A percentile compares a stretch with the other conserved stretches of the same genome.
Conservation (phyloP, 2,888 invertebrate genomes). For the Koerneria pararmatus region DNA sequence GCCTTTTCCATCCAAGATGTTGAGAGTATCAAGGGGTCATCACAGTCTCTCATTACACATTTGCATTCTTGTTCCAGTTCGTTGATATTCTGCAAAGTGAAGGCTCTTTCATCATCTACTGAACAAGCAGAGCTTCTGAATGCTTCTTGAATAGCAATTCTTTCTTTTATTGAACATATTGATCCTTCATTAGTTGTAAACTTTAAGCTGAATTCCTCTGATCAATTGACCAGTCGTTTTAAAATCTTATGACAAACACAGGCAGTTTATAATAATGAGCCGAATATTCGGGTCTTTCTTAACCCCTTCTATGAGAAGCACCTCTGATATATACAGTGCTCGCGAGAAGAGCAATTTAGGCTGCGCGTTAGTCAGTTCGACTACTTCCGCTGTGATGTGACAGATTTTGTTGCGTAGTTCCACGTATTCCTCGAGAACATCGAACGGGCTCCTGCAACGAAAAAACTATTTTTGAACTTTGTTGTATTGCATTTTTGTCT, state of each 20-base stretch:
- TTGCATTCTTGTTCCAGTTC: slow-evolving; percentile 77
- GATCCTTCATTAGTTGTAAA: too few relatives aligned
- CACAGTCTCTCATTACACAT: slow-evolving; percentile 75
- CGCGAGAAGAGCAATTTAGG: slow-evolving; percentile 17
- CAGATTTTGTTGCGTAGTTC: slow-evolving; percentile 68
- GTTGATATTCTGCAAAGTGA: slow-evolving; percentile 67
- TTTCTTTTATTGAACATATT: too few relatives aligned
- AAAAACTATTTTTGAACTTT: not conserved
- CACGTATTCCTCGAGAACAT: slow-evolving; percentile 68
- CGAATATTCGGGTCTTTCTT: too few relatives aligned
- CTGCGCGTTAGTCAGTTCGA: slow-evolving; percentile 11
- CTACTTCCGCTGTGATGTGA: slow-evolving; percentile 8
- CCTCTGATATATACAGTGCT: slow-evolving; percentile 17
- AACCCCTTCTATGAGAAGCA: not conserved
- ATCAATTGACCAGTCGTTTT: too few relatives aligned
- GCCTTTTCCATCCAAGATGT: slow-evolving; percentile 85
- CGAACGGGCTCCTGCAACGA: slow-evolving; percentile 68
- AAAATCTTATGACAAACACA: too few relatives aligned
- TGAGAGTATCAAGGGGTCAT: slow-evolving; percentile 84
- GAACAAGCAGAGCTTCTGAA: too few relatives aligned
- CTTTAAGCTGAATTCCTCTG: too few relatives aligned
- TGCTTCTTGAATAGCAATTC: too few relatives aligned
- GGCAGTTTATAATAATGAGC: too few relatives aligned
- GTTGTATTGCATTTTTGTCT: too few relatives aligned
- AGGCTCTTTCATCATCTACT: too few relatives aligned